Conservation (phyloP, 2,797 vertebrate genomes). For the Echiichthys vipera region DNA sequence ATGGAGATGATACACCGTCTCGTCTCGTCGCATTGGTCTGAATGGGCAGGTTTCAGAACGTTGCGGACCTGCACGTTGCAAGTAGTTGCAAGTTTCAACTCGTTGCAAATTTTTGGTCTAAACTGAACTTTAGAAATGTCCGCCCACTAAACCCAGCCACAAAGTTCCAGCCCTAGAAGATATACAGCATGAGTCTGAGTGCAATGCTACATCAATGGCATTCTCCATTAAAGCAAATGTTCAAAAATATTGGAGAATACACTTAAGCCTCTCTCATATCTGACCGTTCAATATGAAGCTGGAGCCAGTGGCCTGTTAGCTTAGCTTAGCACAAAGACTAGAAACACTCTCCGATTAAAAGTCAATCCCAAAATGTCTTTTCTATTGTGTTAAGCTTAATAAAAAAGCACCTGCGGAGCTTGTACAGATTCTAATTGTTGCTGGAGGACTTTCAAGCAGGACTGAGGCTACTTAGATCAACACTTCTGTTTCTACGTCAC, state of each 20-base stretch:
- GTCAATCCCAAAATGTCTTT: background rate
- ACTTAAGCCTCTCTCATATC: background rate
- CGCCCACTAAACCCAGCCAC: no score
- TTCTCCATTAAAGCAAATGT: background rate
- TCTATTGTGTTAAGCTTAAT: background rate
- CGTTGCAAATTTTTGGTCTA: no score
- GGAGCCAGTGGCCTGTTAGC: background rate
- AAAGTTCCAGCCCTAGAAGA: no score
- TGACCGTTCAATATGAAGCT: background rate
- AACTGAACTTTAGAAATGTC: no score
- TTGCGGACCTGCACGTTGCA: no score
- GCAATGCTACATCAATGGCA: background rate
- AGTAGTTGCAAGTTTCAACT: no score
- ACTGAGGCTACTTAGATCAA: background rate
- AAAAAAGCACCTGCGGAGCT: background rate
- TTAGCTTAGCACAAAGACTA: background rate
- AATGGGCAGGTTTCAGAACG: no score
- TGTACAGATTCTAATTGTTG: background rate
- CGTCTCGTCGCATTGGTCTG: no score
- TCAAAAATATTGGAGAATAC: background rate
- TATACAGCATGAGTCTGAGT: background rate
- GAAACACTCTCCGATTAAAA: background rate
- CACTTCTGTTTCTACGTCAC: background rate
- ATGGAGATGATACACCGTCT: no score
- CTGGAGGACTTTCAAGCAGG: background rate